Conservation (phyloP, 2,888 invertebrate species). For the Sminthurides aquaticus region DNA sequence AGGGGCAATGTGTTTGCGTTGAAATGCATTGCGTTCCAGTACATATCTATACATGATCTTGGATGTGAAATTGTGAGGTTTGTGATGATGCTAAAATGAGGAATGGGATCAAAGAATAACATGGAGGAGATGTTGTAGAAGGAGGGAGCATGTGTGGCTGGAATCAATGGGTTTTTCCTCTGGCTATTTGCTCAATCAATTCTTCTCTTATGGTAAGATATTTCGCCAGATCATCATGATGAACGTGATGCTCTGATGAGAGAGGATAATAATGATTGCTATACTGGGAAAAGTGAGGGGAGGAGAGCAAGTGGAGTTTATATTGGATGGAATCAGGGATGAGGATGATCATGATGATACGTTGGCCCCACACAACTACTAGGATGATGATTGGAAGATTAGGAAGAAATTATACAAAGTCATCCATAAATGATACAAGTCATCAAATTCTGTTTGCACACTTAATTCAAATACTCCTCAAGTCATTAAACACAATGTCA, state of each 20-base stretch:
- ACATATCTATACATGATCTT: no score
- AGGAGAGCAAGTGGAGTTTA: background rate
- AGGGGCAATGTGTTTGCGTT: no score
- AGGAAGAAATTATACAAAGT: background rate
- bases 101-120: background rate
- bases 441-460: background rate
- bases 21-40: no score
- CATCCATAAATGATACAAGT: background rate
- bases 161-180: background rate
- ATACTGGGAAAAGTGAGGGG: no score
- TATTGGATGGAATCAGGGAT: background rate
- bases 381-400: background rate
- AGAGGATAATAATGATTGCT: no score
- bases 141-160: no score
- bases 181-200: background rate
- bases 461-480: background rate
- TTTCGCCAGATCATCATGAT: background rate
- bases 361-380: no score
- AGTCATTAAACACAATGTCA: slow-evolving; percentile 9
- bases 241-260: background rate
- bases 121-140: no score
- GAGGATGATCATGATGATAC: background rate
- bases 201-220: background rate
- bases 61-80: no score
- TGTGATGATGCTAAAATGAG: no score